Evolutionary conservation across 1,140 invertebrate genomes (phyloP), one percentile per base, ranked within the genome.

Genomic region (Temnothorax curvispinosus): DNA sequence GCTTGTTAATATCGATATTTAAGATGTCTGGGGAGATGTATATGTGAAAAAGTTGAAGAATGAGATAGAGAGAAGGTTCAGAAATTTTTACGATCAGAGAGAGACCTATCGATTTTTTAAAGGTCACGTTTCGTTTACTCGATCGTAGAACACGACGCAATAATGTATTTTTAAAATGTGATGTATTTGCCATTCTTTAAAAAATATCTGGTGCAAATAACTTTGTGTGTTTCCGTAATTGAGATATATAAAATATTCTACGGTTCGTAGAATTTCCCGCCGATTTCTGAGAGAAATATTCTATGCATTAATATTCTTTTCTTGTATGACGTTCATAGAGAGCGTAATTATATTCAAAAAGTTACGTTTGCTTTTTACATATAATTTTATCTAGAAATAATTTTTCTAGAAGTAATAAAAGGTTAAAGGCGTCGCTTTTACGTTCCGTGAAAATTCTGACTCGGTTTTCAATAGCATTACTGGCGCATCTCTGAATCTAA

Each of bases 201-300:
- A 32, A 54, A 69, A 21, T 67, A 7, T 41, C 13, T n/a, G 7
- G 4, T 35, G 41, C 7, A 52, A 64, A 54, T 71, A 47, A 69
- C 54, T 80, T 65, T 80, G 9, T 54, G 4, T 41, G 27, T 58
- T 44, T 60, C 3, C n/a, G n/a, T 44, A 81, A 81, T 41, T 54
- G 41, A 81, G 13, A 65, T 65, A 32, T 64, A 78, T 0, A 35
- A 47, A 13, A 78, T 78, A 3, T 78, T 50, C 11, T 65, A 32
- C 2, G 11, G 2, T 9, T n/a, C 18, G 11, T 47, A n/a, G n/a
- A n/a, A n/a, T n/a, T n/a, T 64, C 21, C 2, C n/a, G 1, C 6
- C 4, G 21, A 27, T 71, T 71, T 50, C 11, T 38, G 1, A 7
- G 2, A 47, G 6, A 60, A 21, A 78, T 56, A 15, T 77, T 77